A percentile compares a stretch with the other conserved stretches of the same genome.
These are phyloP conservation scores for Acipenser ruthenus DNA, from an alignment of 2,797 vertebrate genomes.

Conservation along the genomic window DNA sequence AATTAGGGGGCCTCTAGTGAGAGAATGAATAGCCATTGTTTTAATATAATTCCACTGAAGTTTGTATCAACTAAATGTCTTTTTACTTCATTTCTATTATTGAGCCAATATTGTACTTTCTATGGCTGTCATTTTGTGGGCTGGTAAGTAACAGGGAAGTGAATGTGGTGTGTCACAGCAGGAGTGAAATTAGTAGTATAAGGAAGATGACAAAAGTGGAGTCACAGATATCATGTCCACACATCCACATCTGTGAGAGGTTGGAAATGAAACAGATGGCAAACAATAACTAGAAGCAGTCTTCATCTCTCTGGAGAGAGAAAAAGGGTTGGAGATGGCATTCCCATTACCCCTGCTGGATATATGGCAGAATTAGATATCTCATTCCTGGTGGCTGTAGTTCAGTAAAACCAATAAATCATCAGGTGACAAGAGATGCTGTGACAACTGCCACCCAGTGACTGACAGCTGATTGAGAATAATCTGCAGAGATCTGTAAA, in stretches of 20 bases:
- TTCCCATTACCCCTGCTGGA: constrained; percentile 31
- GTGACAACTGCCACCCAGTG: constrained; percentile 59
- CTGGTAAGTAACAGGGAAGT: background rate
- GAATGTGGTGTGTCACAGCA: constrained; percentile 19
- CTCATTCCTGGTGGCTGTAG: constrained; percentile 44
- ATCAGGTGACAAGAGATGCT: constrained; percentile 49
- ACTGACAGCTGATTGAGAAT: constrained; percentile 56
- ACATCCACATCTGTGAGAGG: constrained; percentile 31
- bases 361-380: constrained; percentile 35
- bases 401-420: constrained; percentile 53
- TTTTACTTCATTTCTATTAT: no score
- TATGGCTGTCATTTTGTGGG: no score
- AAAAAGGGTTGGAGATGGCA: constrained; percentile 39
- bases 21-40: no score
- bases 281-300: constrained; percentile 56
- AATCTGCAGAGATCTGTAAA: constrained; percentile 49
- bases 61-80: no score
- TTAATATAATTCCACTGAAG: no score
- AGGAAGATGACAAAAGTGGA: constrained; percentile 37
- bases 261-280: constrained; percentile 50
- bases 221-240: constrained; percentile 36
- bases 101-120: no score
- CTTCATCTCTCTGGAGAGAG: constrained; percentile 24
- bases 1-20: no score
- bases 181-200: constrained; percentile 28